phyloP scores from a whole-genome alignment of 2,888 invertebrate genomes.

The Seira ritae region DNA sequence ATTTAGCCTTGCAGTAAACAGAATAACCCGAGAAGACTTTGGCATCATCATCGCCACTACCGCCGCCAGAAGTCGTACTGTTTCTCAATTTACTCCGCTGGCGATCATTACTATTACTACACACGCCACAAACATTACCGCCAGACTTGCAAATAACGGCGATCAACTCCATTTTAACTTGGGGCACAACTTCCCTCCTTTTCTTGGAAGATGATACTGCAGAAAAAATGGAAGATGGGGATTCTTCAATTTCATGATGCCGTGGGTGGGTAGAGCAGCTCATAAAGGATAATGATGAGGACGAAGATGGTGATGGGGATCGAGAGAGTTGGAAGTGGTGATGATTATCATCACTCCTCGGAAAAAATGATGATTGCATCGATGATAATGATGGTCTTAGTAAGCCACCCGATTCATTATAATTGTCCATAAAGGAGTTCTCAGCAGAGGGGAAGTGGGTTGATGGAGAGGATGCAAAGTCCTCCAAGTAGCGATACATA shows the following conservation, averaged over 20 bases:
- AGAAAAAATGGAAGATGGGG: background rate
- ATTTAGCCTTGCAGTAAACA: constrained; percentile 50
- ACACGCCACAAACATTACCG: background rate
- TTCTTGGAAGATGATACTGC: constrained; percentile 12
- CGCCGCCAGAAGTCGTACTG: background rate
- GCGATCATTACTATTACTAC: background rate
- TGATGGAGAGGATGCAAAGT: constrained; percentile 31
- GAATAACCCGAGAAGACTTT: constrained; percentile 31
- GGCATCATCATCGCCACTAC: too few relatives aligned
- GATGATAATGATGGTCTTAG: background rate
- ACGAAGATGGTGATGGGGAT: constrained; percentile 16
- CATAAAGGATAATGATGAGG: constrained; percentile 18
- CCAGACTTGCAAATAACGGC: constrained; percentile 50
- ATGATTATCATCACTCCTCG: background rate
- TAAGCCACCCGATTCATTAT: constrained; percentile 6
- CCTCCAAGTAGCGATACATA: constrained; percentile 42
- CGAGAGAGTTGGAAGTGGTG: background rate
- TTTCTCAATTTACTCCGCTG: background rate
- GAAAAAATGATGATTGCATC: constrained; percentile 1
- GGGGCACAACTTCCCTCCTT: background rate
- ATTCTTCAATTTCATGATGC: background rate
- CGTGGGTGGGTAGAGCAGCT: background rate
- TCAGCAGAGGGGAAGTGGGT: constrained; percentile 17
- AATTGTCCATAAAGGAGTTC: constrained; percentile 3
- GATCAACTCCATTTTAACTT: constrained; percentile 55